Evolutionary conservation across 2,888 invertebrate species (phyloP).

Genomic region (Mythimna albipuncta): DNA sequence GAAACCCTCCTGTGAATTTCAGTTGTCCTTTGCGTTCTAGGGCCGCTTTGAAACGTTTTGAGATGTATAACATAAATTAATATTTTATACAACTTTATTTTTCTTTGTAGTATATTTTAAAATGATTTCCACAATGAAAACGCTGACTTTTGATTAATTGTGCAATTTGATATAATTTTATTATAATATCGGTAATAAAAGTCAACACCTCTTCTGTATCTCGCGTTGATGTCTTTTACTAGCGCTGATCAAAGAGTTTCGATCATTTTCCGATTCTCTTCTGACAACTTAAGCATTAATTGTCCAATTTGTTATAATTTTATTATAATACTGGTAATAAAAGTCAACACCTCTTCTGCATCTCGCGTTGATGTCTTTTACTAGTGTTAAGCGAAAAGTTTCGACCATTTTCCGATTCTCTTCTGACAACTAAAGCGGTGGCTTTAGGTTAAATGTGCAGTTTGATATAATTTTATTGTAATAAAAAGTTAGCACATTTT

Average conservation of each 20-base stretch:
- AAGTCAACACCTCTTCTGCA: constrained; percentile 14
- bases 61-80: too few relatives aligned
- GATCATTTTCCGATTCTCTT: constrained; percentile 15
- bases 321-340: not conserved
- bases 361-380: constrained; percentile 66
- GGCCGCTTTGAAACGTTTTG: constrained; percentile 9
- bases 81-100: not conserved
- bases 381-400: constrained; percentile 31
- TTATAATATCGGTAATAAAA: not conserved
- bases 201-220: constrained; percentile 15
- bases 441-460: too few relatives aligned
- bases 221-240: constrained; percentile 67
- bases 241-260: constrained; percentile 28
- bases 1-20: too few relatives aligned
- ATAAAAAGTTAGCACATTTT: not conserved
- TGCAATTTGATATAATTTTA: not conserved
- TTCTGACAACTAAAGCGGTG: too few relatives aligned
- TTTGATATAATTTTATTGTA: too few relatives aligned
- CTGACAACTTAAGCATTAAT: too few relatives aligned
- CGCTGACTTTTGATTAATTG: not conserved
- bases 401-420: constrained; percentile 21
- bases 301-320: too few relatives aligned
- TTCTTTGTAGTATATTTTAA: not conserved
- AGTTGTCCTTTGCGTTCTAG: too few relatives aligned
- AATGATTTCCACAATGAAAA: not conserved